Percentiles rank a stretch among this genome's conserved stretches.
Evolutionary conservation across 1,140 invertebrate genomes (phyloP).

Genomic region (Cryptotermes secundus): DNA sequence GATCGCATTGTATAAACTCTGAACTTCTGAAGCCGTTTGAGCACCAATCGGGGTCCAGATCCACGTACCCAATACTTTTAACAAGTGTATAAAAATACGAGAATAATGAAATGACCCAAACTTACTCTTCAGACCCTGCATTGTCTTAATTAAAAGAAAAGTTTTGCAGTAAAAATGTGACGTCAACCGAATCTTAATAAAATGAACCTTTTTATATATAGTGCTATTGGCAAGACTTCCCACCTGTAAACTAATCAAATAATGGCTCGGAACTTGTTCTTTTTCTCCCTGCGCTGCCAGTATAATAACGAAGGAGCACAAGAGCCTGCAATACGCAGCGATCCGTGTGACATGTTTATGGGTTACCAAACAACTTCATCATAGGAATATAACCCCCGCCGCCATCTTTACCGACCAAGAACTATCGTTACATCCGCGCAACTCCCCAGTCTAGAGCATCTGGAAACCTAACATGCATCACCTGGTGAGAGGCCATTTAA

Average conservation of each 20-base stretch:
- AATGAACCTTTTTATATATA: background rate
- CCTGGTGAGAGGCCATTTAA: no score
- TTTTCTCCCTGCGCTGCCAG: background rate
- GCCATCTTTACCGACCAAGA: background rate
- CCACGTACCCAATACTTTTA: no score
- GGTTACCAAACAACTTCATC: constrained; percentile 7
- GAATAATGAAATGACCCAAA: background rate
- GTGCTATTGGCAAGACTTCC: background rate
- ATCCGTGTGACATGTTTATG: constrained; percentile 2
- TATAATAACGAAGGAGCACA: background rate
- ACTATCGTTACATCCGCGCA: background rate
- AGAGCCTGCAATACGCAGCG: background rate
- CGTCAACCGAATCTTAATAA: background rate
- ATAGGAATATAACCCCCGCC: background rate
- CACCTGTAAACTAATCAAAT: constrained; percentile 16
- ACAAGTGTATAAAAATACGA: no score
- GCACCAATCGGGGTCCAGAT: no score
- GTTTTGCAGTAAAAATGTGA: background rate
- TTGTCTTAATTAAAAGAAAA: background rate
- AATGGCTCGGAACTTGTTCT: background rate
- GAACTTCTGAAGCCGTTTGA: no score
- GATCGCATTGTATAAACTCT: no score
- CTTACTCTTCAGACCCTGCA: background rate
- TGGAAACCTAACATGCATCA: background rate
- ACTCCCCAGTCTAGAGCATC: background rate